Percentiles rank a stretch among this genome's conserved stretches.
Evolutionary conservation across 2,888 invertebrate genomes (phyloP).

Genomic region (Ochropacha duplaris): DNA sequence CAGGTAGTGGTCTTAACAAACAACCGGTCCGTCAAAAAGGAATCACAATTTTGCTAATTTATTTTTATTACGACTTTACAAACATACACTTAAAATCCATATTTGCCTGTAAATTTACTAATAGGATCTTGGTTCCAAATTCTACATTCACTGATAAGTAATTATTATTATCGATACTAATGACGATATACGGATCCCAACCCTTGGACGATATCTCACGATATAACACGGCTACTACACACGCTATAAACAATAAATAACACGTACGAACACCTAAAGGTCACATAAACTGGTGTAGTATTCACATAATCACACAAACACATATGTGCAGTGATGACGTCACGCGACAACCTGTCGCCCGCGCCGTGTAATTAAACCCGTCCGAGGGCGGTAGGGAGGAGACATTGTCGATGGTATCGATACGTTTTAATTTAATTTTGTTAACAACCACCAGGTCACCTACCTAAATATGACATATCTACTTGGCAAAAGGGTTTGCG

Average conservation of each 20-base stretch:
- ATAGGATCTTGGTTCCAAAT: too few species aligned
- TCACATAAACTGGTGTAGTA: constrained; percentile 17
- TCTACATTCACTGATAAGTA: not conserved
- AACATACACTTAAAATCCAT: too few species aligned
- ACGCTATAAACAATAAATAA: constrained; percentile 5
- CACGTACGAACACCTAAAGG: constrained; percentile 18
- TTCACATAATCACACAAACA: constrained; percentile 32
- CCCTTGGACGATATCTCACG: not conserved
- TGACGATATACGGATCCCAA: not conserved
- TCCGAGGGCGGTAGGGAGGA: constrained; percentile 55
- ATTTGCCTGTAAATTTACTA: too few species aligned
- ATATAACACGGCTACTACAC: not conserved
- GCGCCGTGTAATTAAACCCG: constrained; percentile 80
- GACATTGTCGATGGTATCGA: constrained; percentile 37
- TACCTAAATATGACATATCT: too few species aligned
- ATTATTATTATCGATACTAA: not conserved
- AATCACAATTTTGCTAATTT: too few species aligned
- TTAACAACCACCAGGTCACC: too few species aligned
- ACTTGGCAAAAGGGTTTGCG: too few species aligned
- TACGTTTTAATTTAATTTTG: constrained; percentile 13
- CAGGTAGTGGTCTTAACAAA: too few species aligned
- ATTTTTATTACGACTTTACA: too few species aligned
- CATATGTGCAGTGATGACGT: constrained; percentile 69
- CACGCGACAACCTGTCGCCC: constrained; percentile 82
- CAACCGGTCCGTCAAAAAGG: too few species aligned